Conservation (phyloP, 2,888 invertebrate genomes). For the Leptopilina syphax region DNA sequence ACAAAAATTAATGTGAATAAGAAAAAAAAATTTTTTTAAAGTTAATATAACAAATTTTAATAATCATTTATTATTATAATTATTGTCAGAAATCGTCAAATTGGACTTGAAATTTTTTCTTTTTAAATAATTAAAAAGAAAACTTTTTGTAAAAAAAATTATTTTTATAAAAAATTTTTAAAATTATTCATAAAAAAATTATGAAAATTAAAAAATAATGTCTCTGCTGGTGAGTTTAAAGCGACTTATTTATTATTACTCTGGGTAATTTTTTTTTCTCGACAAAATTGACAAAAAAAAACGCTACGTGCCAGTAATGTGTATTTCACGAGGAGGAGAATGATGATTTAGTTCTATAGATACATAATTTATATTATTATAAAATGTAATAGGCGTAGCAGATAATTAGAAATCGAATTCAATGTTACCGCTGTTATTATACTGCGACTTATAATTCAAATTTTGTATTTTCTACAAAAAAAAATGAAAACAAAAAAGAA, state of each 20-base stretch:
- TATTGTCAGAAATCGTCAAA: too few relatives aligned
- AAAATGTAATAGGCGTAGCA: constrained; percentile 12
- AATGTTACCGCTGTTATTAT: constrained; percentile 17
- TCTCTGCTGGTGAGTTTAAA: constrained; percentile 26
- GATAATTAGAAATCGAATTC: constrained; percentile 30
- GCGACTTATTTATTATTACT: constrained; percentile 17
- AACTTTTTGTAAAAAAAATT: too few relatives aligned
- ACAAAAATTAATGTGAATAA: too few relatives aligned
- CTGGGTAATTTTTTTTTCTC: constrained; percentile 21
- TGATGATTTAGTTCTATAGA: constrained; percentile 9
- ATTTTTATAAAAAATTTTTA: too few relatives aligned
- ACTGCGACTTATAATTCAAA: constrained; percentile 5
- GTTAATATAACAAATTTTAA: too few relatives aligned
- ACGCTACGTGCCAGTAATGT: constrained; percentile 31
- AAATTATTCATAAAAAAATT: too few relatives aligned
- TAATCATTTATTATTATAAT: too few relatives aligned
- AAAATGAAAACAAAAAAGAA: not conserved
- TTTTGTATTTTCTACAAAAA: constrained; percentile 38
- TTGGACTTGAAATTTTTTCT: too few relatives aligned
- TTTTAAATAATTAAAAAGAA: too few relatives aligned
- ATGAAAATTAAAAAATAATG: not conserved
- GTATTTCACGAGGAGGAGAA: constrained; percentile 19
- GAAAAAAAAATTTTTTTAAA: too few relatives aligned
- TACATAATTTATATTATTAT: not conserved
- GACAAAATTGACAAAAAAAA: constrained; percentile 15